phyloP scores from a whole-genome alignment of 2,113 vertebrate genomes.

The Lota lota region DNA sequence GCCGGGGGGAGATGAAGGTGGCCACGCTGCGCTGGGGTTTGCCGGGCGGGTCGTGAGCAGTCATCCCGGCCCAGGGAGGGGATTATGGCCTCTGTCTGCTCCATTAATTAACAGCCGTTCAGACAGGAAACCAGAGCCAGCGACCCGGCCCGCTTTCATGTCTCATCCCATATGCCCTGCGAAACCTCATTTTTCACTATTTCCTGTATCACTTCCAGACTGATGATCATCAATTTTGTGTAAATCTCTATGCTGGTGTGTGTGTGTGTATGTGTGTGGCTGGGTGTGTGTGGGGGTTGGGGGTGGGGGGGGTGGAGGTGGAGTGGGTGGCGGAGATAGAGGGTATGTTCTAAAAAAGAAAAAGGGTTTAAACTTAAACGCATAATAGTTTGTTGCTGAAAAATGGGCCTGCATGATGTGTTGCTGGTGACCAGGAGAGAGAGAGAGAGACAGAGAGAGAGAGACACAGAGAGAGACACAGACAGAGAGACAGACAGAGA shows the following conservation, averaged over 20 bases:
- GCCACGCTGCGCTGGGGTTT: slow-evolving; percentile 26
- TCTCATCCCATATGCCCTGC: slow-evolving; percentile 60
- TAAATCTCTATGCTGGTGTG: slow-evolving; percentile 20
- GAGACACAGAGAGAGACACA: no score
- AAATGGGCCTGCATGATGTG: slow-evolving; percentile 26
- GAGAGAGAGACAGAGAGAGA: neutral
- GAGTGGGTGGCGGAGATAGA: slow-evolving; percentile 21
- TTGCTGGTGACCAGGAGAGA: slow-evolving; percentile 12
- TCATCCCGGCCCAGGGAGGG: slow-evolving; percentile 33
- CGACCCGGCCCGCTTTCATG: slow-evolving; percentile 61
- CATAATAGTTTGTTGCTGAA: slow-evolving; percentile 40
- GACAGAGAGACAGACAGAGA: no score
- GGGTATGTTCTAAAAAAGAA: neutral
- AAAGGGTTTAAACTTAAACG: slow-evolving; percentile 15
- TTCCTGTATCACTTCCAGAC: slow-evolving; percentile 60
- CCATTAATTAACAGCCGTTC: slow-evolving; percentile 71
- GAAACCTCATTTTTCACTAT: slow-evolving; percentile 66
- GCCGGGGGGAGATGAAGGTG: slow-evolving; percentile 33
- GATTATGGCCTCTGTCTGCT: slow-evolving; percentile 62
- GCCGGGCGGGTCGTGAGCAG: slow-evolving; percentile 36
- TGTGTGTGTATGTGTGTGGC: neutral
- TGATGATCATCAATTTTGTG: slow-evolving; percentile 48
- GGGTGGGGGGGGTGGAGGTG: neutral
- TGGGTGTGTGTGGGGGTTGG: slow-evolving; percentile 8
- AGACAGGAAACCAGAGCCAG: slow-evolving; percentile 73